Conservation (phyloP, 2,113 vertebrate species). For the Ibidorhyncha struthersii region DNA sequence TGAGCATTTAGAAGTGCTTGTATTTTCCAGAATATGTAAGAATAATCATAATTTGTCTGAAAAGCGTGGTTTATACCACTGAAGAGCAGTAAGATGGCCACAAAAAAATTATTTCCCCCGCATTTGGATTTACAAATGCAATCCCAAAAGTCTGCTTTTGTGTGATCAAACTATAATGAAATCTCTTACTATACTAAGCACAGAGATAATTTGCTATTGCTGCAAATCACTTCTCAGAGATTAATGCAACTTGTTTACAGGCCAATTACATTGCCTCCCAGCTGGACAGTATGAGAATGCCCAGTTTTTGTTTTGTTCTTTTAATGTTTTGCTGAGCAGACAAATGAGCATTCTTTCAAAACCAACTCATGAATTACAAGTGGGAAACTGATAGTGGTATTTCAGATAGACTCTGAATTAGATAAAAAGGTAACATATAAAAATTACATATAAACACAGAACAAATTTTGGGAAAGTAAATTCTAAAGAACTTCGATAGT, state of each 20-base stretch:
- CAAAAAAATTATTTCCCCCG: neutral
- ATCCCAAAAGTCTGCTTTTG: neutral
- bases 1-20: neutral
- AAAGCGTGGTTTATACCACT: neutral
- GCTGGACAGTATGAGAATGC: constrained; percentile 49
- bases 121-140: neutral
- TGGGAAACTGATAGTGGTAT: neutral
- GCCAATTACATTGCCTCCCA: constrained; percentile 41
- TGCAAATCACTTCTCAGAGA: constrained; percentile 47
- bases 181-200: neutral
- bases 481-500: neutral
- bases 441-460: neutral
- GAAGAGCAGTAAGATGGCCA: neutral
- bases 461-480: neutral
- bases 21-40: neutral
- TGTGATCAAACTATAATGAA: neutral
- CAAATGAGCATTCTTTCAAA: constrained; percentile 63
- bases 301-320: constrained; percentile 55
- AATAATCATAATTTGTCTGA: neutral
- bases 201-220: constrained; percentile 25
- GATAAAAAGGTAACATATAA: neutral
- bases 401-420: neutral
- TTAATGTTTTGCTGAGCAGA: constrained; percentile 44
- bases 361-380: constrained; percentile 17
- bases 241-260: constrained; percentile 50